These are phyloP conservation scores for Poeciliopsis infans DNA, from an alignment of 2,797 vertebrate genomes.

Conservation along the genomic window DNA sequence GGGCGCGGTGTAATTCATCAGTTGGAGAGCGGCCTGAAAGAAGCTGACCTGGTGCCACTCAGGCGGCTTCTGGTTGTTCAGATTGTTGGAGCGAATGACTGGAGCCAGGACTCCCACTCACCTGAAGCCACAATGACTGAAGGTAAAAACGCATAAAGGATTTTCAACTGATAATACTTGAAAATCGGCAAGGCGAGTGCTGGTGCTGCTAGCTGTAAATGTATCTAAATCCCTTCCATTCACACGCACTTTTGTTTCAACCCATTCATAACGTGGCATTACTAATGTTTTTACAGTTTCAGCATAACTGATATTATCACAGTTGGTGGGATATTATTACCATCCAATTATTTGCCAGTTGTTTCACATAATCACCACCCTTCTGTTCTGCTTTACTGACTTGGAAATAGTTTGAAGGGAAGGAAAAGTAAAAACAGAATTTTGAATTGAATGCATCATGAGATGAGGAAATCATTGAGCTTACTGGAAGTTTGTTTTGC, in stretches of 20 bases:
- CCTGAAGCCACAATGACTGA: conserved; percentile 60
- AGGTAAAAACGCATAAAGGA: conserved; percentile 64
- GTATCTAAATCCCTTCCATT: not conserved
- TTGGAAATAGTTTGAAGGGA: not conserved
- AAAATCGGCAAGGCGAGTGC: not conserved
- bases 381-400: not conserved
- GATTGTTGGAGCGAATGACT: conserved; percentile 67
- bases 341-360: conserved; percentile 23
- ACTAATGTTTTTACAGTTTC: not conserved
- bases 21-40: conserved; percentile 85
- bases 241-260: not conserved
- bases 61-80: conserved; percentile 87
- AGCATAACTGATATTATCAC: not conserved
- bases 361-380: not conserved
- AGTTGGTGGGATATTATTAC: not conserved
- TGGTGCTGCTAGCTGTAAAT: not conserved
- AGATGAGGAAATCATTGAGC: conserved; percentile 6
- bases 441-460: not conserved
- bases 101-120: conserved; percentile 50
- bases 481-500: conserved; percentile 11
- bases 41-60: conserved; percentile 82
- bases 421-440: not conserved
- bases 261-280: not conserved
- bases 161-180: not conserved
- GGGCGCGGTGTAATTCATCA: conserved; percentile 79